phyloP scores from a whole-genome alignment of 64 coral and sea anemone genomes.

The Montipora capricornis region DNA sequence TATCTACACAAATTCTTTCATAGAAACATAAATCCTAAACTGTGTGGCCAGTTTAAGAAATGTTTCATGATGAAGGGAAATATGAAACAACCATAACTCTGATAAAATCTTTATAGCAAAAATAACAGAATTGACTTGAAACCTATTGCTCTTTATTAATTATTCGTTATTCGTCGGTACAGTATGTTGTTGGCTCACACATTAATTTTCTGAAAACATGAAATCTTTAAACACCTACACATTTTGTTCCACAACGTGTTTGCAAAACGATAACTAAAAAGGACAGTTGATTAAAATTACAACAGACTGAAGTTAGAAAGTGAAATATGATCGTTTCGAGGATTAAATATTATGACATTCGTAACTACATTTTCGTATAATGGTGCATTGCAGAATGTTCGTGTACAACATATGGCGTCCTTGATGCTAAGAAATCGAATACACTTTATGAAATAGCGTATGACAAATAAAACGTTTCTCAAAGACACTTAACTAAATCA shows the following conservation, averaged over 20 bases:
- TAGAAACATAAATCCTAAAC: not conserved
- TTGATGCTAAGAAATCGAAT: not conserved
- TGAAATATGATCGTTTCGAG: constrained; percentile 13
- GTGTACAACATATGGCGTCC: not conserved
- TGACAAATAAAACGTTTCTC: constrained; percentile 17
- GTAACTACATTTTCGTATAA: not conserved
- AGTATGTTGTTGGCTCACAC: not conserved
- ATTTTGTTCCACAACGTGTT: not conserved
- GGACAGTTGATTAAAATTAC: not conserved
- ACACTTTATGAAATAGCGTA: not conserved
- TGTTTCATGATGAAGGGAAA: not conserved
- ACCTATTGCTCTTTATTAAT: too few relatives aligned
- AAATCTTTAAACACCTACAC: not conserved
- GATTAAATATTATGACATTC: not conserved
- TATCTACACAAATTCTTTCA: not conserved
- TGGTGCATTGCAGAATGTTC: not conserved
- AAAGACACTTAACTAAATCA: not conserved
- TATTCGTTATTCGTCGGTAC: too few relatives aligned
- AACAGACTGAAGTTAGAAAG: constrained; percentile 2
- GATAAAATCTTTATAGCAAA: not conserved
- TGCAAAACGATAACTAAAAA: not conserved
- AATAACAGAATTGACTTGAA: too few relatives aligned
- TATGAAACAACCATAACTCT: not conserved
- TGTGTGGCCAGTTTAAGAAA: not conserved
- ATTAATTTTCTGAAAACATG: not conserved